A percentile compares a stretch with the other conserved stretches of the same genome.
phyloP scores from a whole-genome alignment of 2,797 vertebrate genomes.

The Sebastes hopkinsi region DNA sequence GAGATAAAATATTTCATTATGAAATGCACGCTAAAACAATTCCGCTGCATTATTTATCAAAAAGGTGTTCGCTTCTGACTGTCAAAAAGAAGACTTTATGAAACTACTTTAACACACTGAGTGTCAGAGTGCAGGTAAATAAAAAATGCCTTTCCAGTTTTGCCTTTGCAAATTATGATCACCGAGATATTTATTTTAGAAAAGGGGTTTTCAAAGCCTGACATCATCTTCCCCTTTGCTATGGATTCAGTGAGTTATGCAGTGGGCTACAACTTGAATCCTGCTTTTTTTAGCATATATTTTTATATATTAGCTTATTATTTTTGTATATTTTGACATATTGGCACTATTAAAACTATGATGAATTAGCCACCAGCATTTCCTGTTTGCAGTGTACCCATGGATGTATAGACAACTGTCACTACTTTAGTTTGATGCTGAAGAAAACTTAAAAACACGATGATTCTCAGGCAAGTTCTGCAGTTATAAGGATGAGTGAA shows the following conservation, averaged over 20 bases:
- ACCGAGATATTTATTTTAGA: not conserved
- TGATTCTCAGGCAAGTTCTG: too few relatives aligned
- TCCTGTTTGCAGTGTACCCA: not conserved
- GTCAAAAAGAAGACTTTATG: conserved; percentile 10
- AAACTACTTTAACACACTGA: conserved; percentile 7
- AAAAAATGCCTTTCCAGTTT: not conserved
- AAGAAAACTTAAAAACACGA: too few relatives aligned
- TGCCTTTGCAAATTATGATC: conserved; percentile 1
- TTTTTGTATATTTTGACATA: not conserved
- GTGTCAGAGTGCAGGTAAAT: not conserved
- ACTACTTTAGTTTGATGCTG: too few relatives aligned
- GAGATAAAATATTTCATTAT: conserved; percentile 55
- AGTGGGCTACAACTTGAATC: not conserved
- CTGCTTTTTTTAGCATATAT: not conserved
- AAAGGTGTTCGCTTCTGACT: conserved; percentile 11
- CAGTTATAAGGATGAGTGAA: too few relatives aligned
- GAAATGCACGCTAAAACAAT: conserved; percentile 36
- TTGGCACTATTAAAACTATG: not conserved
- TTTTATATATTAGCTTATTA: not conserved
- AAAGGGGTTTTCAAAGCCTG: not conserved
- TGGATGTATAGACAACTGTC: accelerated
- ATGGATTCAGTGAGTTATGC: not conserved
- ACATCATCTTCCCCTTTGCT: not conserved
- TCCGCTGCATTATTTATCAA: conserved; percentile 55
- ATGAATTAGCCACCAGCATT: not conserved